Conservation (phyloP, 1,140 invertebrate genomes). For the Neoseiulus cucumeris region DNA sequence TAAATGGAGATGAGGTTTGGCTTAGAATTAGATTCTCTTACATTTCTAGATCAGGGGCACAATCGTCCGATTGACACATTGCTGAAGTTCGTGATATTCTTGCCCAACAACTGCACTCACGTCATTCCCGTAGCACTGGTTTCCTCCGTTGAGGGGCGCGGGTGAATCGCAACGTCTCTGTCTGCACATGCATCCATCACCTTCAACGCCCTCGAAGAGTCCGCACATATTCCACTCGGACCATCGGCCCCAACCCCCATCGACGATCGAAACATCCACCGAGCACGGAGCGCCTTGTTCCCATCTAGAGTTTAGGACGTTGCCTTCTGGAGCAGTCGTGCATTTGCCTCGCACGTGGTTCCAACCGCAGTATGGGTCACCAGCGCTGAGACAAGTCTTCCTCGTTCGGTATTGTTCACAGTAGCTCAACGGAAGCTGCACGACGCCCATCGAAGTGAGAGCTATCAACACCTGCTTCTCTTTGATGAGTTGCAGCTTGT, state of each 20-base stretch:
- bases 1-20: neutral
- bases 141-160: constrained; percentile 51
- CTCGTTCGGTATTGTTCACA: constrained; percentile 12
- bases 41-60: neutral
- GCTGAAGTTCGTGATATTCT: neutral
- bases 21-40: neutral
- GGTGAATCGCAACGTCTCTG: constrained; percentile 60
- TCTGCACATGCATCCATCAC: constrained; percentile 52
- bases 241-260: constrained; percentile 55
- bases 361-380: constrained; percentile 88
- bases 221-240: constrained; percentile 37
- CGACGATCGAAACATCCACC: constrained; percentile 30
- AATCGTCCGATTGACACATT: no score
- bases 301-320: constrained; percentile 42
- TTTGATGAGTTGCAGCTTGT: neutral
- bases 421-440: constrained; percentile 29
- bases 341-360: constrained; percentile 49
- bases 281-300: constrained; percentile 38
- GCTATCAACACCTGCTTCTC: constrained; percentile 53
- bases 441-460: constrained; percentile 44
- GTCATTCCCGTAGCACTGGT: constrained; percentile 27
- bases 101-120: constrained; percentile 11
- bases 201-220: constrained; percentile 19
- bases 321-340: constrained; percentile 39
- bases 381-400: constrained; percentile 52